phyloP scores from a whole-genome alignment of 2,888 invertebrate genomes.

The Himalopsyche tibetana region DNA sequence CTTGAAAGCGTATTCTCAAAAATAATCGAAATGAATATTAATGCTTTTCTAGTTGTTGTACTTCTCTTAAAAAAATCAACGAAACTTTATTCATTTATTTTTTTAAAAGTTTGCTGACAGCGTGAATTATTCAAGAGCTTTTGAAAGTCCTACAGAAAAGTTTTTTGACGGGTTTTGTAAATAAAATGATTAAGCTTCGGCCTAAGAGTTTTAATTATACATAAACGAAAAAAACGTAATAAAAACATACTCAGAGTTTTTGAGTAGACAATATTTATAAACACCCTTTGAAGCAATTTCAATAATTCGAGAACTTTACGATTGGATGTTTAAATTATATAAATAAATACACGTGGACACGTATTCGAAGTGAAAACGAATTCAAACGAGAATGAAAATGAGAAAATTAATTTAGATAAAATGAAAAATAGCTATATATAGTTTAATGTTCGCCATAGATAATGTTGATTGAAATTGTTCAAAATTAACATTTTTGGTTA shows the following conservation, averaged over 20 bases:
- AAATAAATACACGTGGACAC: too few relatives aligned
- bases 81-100: constrained; percentile 56
- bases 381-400: too few relatives aligned
- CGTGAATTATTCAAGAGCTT: constrained; percentile 54
- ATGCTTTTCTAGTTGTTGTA: constrained; percentile 41
- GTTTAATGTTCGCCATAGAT: too few relatives aligned
- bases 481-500: too few relatives aligned
- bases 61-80: constrained; percentile 46
- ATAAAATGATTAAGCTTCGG: constrained; percentile 49
- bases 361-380: too few relatives aligned
- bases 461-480: too few relatives aligned
- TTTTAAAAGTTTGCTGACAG: constrained; percentile 47
- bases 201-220: constrained; percentile 49
- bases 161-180: constrained; percentile 51
- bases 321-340: too few relatives aligned
- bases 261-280: constrained; percentile 6
- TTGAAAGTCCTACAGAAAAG: constrained; percentile 24
- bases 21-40: constrained; percentile 40
- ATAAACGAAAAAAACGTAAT: constrained; percentile 39
- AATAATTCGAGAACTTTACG: too few relatives aligned
- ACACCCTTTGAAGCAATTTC: not conserved
- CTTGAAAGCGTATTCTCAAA: not conserved
- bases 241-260: constrained; percentile 22
- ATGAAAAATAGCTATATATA: too few relatives aligned
- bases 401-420: too few relatives aligned